A percentile compares a stretch with the other conserved stretches of the same genome.
Evolutionary conservation across 2,797 vertebrate genomes (phyloP).

Genomic region (Sciurus vulgaris): DNA sequence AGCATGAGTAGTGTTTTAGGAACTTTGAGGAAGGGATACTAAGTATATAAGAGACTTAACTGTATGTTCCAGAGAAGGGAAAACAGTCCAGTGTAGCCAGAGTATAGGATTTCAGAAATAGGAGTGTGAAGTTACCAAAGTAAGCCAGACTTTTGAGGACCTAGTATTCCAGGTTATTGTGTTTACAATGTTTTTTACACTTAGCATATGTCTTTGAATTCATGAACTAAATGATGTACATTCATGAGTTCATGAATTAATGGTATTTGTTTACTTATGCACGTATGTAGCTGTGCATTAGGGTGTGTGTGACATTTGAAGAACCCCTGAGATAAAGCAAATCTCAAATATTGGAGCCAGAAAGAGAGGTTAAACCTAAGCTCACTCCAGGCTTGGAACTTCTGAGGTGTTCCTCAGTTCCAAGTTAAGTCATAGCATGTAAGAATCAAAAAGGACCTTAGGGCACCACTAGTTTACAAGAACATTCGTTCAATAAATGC

Average conservation of each 20-base stretch:
- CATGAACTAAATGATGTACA: constrained; percentile 8
- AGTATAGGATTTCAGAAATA: constrained; percentile 47
- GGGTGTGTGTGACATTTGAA: constrained; percentile 28
- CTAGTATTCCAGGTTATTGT: neutral
- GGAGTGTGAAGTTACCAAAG: too few relatives aligned
- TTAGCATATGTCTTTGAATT: neutral
- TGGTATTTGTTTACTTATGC: neutral
- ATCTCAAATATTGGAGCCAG: constrained; percentile 23
- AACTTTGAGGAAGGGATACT: neutral
- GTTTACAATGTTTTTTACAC: neutral
- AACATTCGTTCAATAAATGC: neutral
- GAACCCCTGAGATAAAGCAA: neutral
- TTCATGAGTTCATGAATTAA: neutral
- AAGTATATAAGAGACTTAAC: neutral
- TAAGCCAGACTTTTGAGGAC: neutral
- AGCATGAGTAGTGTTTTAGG: constrained; percentile 10
- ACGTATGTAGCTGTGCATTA: neutral
- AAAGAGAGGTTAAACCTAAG: neutral
- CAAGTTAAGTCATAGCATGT: constrained; percentile 27
- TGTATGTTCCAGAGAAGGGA: constrained; percentile 4
- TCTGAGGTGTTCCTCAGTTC: constrained; percentile 38
- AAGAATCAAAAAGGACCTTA: neutral
- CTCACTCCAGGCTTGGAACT: constrained; percentile 1
- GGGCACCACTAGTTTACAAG: neutral
- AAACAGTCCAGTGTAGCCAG: neutral